phyloP scores from a whole-genome alignment of 2,113 vertebrate species.

The Micromys minutus region DNA sequence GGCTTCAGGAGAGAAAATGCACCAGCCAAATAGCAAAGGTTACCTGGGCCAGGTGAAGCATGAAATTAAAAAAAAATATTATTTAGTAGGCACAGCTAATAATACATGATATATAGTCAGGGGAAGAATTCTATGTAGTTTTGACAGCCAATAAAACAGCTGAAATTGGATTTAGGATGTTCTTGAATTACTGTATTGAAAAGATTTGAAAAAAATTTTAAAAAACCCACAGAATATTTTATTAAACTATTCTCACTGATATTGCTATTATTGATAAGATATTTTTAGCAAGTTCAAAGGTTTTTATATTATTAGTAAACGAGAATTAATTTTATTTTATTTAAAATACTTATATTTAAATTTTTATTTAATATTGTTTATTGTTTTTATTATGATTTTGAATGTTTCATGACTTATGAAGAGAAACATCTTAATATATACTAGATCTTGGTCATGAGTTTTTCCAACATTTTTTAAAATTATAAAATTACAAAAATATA shows the following conservation, averaged over 20 bases:
- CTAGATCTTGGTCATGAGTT: conserved; percentile 25
- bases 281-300: not conserved
- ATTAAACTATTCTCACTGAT: not conserved
- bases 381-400: conserved; percentile 38
- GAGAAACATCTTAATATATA: not conserved
- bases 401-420: not conserved
- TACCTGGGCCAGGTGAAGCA: not conserved
- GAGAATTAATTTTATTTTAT: conserved; percentile 18
- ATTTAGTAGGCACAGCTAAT: conserved; percentile 29
- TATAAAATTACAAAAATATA: not conserved
- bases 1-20: not conserved
- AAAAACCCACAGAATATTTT: conserved; percentile 18
- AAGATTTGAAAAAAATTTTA: conserved; percentile 30
- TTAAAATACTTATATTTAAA: conserved; percentile 1
- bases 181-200: not conserved
- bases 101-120: not conserved
- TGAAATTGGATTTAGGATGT: conserved; percentile 45
- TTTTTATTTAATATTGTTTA: not conserved
- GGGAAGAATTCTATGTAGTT: conserved; percentile 1
- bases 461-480: not conserved
- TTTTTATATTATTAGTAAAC: conserved; percentile 19
- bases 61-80: not conserved
- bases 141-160: not conserved
- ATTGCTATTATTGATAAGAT: conserved; percentile 6
- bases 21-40: conserved; percentile 3